phyloP scores from a whole-genome alignment of 2,797 vertebrate species.

The Hippocampus kuda region DNA sequence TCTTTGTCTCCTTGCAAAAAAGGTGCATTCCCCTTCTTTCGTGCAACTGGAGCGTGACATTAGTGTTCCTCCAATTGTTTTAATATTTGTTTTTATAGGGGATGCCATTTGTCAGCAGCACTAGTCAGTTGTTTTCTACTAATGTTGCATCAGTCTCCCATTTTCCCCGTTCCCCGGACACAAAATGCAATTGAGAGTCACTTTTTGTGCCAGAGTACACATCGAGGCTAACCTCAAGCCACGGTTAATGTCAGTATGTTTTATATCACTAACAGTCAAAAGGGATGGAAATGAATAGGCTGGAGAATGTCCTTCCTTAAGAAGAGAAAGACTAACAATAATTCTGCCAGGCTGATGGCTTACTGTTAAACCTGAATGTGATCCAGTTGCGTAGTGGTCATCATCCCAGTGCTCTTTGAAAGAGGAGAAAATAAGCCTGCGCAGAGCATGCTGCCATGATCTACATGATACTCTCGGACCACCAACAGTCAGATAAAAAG shows the following conservation, averaged over 20 bases:
- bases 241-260: not conserved
- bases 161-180: not conserved
- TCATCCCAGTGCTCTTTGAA: not conserved
- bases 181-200: slow-evolving; percentile 28
- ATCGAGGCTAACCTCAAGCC: not conserved
- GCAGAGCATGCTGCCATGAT: slow-evolving; percentile 5
- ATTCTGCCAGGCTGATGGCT: not conserved
- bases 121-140: slow-evolving; percentile 11
- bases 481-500: slow-evolving; percentile 30
- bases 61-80: slow-evolving; percentile 4
- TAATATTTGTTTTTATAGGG: not conserved
- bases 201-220: slow-evolving; percentile 12
- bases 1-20: no score
- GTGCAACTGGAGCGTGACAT: slow-evolving; percentile 7
- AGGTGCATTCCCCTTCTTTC: not conserved
- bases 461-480: slow-evolving; percentile 8
- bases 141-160: slow-evolving; percentile 10
- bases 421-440: not conserved
- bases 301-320: not conserved
- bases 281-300: not conserved
- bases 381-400: not conserved
- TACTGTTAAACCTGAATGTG: not conserved
- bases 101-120: slow-evolving; percentile 5
- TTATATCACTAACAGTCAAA: not conserved
- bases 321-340: not conserved